Base-by-base conservation (phyloP, 2,888 invertebrate species). In the Athalia circularis region DNA sequence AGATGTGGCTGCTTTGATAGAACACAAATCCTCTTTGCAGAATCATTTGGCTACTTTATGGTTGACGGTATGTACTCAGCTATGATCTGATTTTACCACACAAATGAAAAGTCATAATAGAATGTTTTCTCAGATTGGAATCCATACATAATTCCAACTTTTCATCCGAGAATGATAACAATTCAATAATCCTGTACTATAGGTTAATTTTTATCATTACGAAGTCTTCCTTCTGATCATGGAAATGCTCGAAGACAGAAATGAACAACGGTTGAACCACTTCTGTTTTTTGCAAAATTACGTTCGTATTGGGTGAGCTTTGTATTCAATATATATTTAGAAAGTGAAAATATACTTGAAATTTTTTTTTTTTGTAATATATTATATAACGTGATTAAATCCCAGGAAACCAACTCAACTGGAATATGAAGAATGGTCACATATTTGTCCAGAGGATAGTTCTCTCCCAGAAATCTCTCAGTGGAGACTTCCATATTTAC, bases 121-220 rank as follows among this genome's bases (percentile, higher is more conserved):
- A 29, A 29, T 5, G 43, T 5, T 68, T 43, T 54, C 29, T 13
- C 8, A 3, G 77, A 64, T 77, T 84, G 52, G 79, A 52, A 59
- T 64, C 7, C 4, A 64, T 2, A 13, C 59, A 64, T 8, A 29
- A 7, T 52, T 52, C 52, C 45, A 4, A 48, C 45, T 7, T 48
- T 43, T 9, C 7, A 15, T 9, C n/a, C 48, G 8, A 29, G 29
- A 50, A 5, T 47, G 1, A 50, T 64, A 50, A 13, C 57, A 43
- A 13, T 47, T 15, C 62, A n/a, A 50, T 47, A 29, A 54, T 47
- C 29, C 80, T 43, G 62, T 45, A 70, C 86, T 86, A 65, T 83
- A 92, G 91, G 87, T 92, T 0, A 92, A 92, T 84, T 91, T 91
- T 80, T 93, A 92, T 84, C 88, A 92, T 81, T 92, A 92, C 80